These are phyloP conservation scores for Campoletis sonorensis DNA, from an alignment of 1,140 invertebrate species.

Conservation along the genomic window DNA sequence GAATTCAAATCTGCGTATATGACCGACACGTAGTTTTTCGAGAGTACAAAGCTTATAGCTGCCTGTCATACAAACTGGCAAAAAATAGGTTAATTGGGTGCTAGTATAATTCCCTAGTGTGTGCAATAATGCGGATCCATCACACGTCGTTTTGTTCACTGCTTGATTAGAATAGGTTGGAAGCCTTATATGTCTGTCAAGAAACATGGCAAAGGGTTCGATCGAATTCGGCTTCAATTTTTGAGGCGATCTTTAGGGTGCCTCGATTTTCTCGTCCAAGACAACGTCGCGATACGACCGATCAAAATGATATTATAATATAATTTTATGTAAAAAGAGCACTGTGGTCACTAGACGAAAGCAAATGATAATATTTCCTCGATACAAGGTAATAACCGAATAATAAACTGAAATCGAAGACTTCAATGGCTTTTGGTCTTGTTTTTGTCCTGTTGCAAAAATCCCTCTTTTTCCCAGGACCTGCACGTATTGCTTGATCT, in stretches of 20 bases:
- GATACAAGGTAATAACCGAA: slow-evolving; percentile 34
- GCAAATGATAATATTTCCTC: background rate
- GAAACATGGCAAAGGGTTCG: slow-evolving; percentile 54
- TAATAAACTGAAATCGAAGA: slow-evolving; percentile 50
- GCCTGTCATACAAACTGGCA: background rate
- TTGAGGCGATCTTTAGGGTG: background rate
- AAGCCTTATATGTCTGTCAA: slow-evolving; percentile 55
- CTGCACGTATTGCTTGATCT: background rate
- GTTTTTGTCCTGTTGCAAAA: slow-evolving; percentile 12
- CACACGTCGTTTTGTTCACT: background rate
- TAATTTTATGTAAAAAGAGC: too few species aligned
- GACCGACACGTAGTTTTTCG: background rate
- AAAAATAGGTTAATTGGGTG: background rate
- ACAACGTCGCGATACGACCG: background rate
- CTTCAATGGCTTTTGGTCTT: slow-evolving; percentile 23
- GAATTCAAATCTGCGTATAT: background rate
- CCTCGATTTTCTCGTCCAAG: background rate
- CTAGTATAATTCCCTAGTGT: background rate
- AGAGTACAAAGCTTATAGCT: background rate
- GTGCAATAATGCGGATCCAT: slow-evolving; percentile 23
- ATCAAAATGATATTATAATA: background rate
- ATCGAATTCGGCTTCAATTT: slow-evolving; percentile 61
- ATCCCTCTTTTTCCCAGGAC: slow-evolving; percentile 25
- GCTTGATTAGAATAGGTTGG: slow-evolving; percentile 59
- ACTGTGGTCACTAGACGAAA: too few species aligned